These are phyloP conservation scores for Temnothorax curvispinosus DNA, from an alignment of 1,140 invertebrate species.

Conservation along the genomic window DNA sequence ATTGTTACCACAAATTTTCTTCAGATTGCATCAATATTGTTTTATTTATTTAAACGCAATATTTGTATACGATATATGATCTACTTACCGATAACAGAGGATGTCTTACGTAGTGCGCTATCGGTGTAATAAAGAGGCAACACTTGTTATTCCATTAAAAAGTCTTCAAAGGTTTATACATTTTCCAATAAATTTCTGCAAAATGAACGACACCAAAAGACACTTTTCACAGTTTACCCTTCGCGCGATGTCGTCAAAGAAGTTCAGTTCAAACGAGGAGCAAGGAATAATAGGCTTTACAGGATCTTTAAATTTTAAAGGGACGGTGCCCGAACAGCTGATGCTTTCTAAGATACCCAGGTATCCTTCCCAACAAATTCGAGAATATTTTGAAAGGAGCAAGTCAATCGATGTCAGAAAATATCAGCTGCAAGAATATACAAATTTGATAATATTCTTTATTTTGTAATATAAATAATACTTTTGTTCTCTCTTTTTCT, in stretches of 20 bases:
- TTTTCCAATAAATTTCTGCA: constrained; percentile 40
- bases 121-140: background rate
- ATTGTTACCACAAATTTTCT: background rate
- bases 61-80: background rate
- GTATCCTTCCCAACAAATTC: constrained; percentile 47
- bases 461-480: background rate
- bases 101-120: background rate
- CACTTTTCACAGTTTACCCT: constrained; percentile 51
- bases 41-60: background rate
- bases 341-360: constrained; percentile 56
- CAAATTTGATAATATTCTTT: constrained; percentile 9
- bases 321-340: constrained; percentile 73
- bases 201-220: background rate
- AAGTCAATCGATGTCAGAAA: background rate
- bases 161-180: background rate
- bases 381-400: constrained; percentile 15
- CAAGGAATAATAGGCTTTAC: constrained; percentile 65
- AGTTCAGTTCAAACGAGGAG: constrained; percentile 4
- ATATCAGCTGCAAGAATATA: background rate
- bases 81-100: background rate
- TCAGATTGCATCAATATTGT: background rate
- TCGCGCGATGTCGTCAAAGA: constrained; percentile 36
- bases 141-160: constrained; percentile 6
- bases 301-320: constrained; percentile 81
- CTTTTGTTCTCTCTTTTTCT: background rate